A percentile compares a stretch with the other conserved stretches of the same genome.
These are phyloP conservation scores for Drosophila orena DNA, from an alignment of 1,140 invertebrate species.

Conservation along the genomic window DNA sequence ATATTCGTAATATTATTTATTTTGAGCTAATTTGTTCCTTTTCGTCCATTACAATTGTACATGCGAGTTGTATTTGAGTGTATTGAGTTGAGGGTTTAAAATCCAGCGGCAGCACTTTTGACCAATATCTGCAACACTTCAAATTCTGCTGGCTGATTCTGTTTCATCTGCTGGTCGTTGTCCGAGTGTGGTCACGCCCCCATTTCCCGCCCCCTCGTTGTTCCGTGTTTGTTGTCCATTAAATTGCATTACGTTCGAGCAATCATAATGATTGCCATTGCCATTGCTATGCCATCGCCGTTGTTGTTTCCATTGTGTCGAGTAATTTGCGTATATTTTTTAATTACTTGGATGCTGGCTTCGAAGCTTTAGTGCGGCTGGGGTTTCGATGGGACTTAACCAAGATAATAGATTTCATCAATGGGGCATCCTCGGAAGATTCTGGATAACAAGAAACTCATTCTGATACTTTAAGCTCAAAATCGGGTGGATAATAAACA, in stretches of 20 bases:
- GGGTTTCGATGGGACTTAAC: background rate
- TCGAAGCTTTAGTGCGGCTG: slow-evolving; percentile 9
- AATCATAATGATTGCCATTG: slow-evolving; percentile 70
- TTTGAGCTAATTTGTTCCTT: no score
- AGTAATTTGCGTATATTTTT: slow-evolving; percentile 62
- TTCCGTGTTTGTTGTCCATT: slow-evolving; percentile 54
- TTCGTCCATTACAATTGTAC: background rate
- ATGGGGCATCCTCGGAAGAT: no score
- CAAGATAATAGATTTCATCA: slow-evolving; percentile 10
- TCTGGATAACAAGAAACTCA: background rate
- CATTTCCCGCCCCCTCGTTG: background rate
- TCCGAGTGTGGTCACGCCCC: slow-evolving; percentile 46
- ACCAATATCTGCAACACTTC: slow-evolving; percentile 81
- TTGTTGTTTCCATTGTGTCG: slow-evolving; percentile 29
- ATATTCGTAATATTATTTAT: no score
- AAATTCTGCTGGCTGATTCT: slow-evolving; percentile 50
- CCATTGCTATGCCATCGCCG: slow-evolving; percentile 17
- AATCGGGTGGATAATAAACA: no score
- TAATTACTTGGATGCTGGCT: slow-evolving; percentile 36
- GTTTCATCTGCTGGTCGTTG: slow-evolving; percentile 38
- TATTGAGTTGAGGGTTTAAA: background rate
- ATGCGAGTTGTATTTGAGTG: background rate
- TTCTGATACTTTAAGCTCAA: background rate
- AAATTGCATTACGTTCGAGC: slow-evolving; percentile 76
- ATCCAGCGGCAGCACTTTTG: slow-evolving; percentile 61